Evolutionary conservation across 1,140 invertebrate species (phyloP).

Genomic region (Achroia grisella): DNA sequence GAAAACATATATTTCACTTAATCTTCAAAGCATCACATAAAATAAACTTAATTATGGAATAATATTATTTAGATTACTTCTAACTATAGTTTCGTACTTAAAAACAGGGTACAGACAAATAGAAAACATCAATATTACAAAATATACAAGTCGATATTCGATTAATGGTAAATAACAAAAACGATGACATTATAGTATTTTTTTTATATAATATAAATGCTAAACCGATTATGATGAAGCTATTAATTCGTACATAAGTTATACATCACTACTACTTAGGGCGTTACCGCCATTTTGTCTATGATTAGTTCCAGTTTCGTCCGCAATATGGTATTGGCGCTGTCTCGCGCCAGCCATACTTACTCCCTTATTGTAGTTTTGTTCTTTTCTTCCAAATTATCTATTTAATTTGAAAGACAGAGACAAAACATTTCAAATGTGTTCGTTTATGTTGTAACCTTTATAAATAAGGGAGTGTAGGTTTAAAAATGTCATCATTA

Average conservation of each 20-base stretch:
- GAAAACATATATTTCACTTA: constrained; percentile 4
- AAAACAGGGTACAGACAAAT: constrained; percentile 12
- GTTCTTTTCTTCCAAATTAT: too few species aligned
- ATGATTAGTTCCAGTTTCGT: background rate
- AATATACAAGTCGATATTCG: constrained; percentile 31
- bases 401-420: too few species aligned
- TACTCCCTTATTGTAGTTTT: too few species aligned
- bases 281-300: too few species aligned
- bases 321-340: background rate
- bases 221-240: constrained; percentile 4
- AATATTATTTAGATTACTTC: constrained; percentile 17
- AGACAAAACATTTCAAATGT: too few species aligned
- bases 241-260: background rate
- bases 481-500: constrained; percentile 5
- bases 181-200: constrained; percentile 1
- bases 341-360: constrained; percentile 5
- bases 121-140: constrained; percentile 39
- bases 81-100: constrained; percentile 28
- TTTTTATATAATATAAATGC: constrained; percentile 9
- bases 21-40: constrained; percentile 13
- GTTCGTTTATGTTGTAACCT: too few species aligned
- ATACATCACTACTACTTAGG: background rate
- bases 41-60: constrained; percentile 36
- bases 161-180: constrained; percentile 7
- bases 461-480: too few species aligned